Evolutionary conservation across 2,113 vertebrate species (phyloP).

Genomic region (Glaucomys volans): DNA sequence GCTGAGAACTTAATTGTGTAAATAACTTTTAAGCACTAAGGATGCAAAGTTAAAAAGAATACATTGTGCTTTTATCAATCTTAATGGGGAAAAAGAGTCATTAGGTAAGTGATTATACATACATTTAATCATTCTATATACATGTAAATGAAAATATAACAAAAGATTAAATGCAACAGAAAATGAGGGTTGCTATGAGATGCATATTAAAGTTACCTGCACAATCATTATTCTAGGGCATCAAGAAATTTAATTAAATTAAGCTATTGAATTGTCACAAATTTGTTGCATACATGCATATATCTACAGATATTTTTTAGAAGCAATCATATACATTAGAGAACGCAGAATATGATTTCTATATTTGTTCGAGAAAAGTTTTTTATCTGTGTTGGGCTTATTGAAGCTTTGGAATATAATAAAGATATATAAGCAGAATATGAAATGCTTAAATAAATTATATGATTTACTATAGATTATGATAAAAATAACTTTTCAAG

Average conservation of each 20-base stretch:
- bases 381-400: neutral
- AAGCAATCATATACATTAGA: neutral
- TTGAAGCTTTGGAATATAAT: conserved; percentile 11
- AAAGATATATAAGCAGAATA: neutral
- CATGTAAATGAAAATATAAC: neutral
- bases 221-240: neutral
- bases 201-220: neutral
- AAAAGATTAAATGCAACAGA: neutral
- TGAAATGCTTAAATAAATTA: neutral
- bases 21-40: neutral
- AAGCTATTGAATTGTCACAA: neutral
- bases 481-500: neutral
- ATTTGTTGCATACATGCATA: neutral
- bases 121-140: neutral
- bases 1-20: neutral
- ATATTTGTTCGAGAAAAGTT: neutral
- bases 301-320: neutral
- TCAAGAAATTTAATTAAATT: neutral
- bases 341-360: neutral
- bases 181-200: neutral
- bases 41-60: neutral
- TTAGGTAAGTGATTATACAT: neutral
- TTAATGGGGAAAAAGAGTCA: neutral
- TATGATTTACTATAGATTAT: neutral
- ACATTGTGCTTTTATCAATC: neutral